Base-by-base conservation (phyloP, 2,113 vertebrate genomes). In the Coryphaenoides rupestris region DNA sequence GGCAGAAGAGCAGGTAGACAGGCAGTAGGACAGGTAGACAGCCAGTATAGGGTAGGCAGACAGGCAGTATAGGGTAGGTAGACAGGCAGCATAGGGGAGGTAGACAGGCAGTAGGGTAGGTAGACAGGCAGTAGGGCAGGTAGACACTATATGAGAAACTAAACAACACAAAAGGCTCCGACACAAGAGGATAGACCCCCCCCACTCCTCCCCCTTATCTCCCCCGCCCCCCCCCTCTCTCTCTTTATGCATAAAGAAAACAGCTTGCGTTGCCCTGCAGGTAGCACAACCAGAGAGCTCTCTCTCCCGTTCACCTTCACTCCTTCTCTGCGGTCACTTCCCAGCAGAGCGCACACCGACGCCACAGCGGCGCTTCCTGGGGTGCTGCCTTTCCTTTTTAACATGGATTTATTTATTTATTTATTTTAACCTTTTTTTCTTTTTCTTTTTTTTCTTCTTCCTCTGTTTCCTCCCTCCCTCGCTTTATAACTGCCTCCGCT, bases 221-320 rank as follows among this genome's bases (percentile, higher is more conserved):
- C 19, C 13, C 47, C 40, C 45, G 1, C 23, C 15, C 21, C 19
- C 58, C 28, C 77, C 33, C 58, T 49, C 68, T 28, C 71, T 71
- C 82, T 77, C 79, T 86, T 83, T 89, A 85, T 89, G 82, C 84
- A 89, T 83, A 85, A 87, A 87, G 88, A 87, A 89, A 89, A 88
- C 89, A 89, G 86, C 86, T 89, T 86, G 84, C 78, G 68, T 81
- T 84, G 87, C 85, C 91, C 91, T 87, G 90, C 89, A 91, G 90
- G 91, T 33, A 33, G 28, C 91, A 90, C 88, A 69, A 83, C 77
- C 73, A 72, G 73, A 89, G 77, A 77, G 52, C 76, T 63, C 68
- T 49, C 74, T 78, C 78, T 85, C 94, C 93, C 88, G 89, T 94
- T 95, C 95, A 95, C 93, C 94, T 95, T 98, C 93, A 94, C 94